Evolutionary conservation across 2,797 vertebrate genomes (phyloP), one percentile per base, ranked within the genome.

Genomic region (Sparus aurata): DNA sequence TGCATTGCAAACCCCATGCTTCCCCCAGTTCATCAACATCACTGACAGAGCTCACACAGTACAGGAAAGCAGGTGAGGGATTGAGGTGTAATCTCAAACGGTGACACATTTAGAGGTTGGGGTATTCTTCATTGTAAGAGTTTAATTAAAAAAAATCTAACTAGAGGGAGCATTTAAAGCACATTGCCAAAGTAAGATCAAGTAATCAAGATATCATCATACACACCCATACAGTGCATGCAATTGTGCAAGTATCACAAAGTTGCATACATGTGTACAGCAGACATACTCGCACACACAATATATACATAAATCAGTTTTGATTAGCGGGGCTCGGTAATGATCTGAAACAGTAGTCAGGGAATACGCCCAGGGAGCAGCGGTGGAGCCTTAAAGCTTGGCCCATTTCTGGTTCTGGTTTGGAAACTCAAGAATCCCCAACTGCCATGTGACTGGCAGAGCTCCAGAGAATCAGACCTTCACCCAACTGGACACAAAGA

Each of bases 321-420:
- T 93, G 91, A 92, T 94, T 94, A 93, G 67, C 61, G 83, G 38
- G 77, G 16, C 74, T 84, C 10, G 0, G 80, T 84, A 89, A 87
- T 93, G 93, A 93, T 94, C 89, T 92, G 89, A 93, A 93, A 91
- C 94, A 92, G 92, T 72, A 79, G 90, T 89, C 80, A 20, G 75
- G 68, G 84, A 85, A 76, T 79, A 73, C 41, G 77, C 77, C 69
- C 70, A 57, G 90, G 83, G 77, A 92, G 85, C 78, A 65, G 71
- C 34, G 57, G 67, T 65, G 73, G 80, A 87, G 87, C 75, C 80
- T 87, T 73, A 89, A 87, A 88, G 74, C 61, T 78, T 12, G 83
- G 62, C 79, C 79, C 50, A 3, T 76, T 69, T 87, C 84, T 90
- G 91, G 85, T 91, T 93, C 92, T 94, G 90, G 82, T 92, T 94